These are phyloP conservation scores for Phlogophora meticulosa DNA, from an alignment of 2,888 invertebrate genomes.

Conservation along the genomic window DNA sequence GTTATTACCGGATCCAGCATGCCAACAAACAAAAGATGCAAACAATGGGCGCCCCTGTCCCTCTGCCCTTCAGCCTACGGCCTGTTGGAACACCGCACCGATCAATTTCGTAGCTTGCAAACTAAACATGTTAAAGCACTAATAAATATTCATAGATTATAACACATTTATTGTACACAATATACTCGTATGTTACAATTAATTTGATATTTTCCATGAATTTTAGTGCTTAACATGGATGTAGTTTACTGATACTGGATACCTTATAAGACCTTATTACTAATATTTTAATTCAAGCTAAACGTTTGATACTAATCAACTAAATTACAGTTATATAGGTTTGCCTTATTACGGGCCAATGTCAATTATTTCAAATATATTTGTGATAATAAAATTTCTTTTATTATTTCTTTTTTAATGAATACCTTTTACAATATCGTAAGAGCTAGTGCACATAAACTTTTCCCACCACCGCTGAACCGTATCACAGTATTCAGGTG, in stretches of 20 bases:
- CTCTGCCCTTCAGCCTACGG: constrained; percentile 65
- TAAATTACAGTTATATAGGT: too few relatives aligned
- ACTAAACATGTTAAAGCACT: too few relatives aligned
- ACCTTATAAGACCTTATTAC: not conserved
- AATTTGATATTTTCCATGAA: constrained; percentile 39
- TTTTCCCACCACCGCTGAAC: not conserved
- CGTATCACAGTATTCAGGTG: constrained; percentile 16
- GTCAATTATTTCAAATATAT: too few relatives aligned
- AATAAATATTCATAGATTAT: too few relatives aligned
- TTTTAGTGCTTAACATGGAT: not conserved
- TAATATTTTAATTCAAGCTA: too few relatives aligned
- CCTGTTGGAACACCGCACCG: constrained; percentile 65
- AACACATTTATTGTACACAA: too few relatives aligned
- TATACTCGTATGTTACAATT: constrained; percentile 60
- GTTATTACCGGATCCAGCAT: constrained; percentile 84
- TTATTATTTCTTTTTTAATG: too few relatives aligned
- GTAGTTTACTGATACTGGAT: not conserved
- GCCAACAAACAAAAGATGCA: constrained; percentile 84
- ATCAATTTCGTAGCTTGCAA: constrained; percentile 64
- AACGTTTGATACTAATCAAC: too few relatives aligned
- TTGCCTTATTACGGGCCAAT: too few relatives aligned
- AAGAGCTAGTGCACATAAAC: not conserved
- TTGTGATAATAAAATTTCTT: too few relatives aligned
- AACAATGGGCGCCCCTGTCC: constrained; percentile 78
- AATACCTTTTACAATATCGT: not conserved